These are phyloP conservation scores for Moxostoma hubbsi DNA, from an alignment of 2,797 vertebrate genomes.

Conservation along the genomic window DNA sequence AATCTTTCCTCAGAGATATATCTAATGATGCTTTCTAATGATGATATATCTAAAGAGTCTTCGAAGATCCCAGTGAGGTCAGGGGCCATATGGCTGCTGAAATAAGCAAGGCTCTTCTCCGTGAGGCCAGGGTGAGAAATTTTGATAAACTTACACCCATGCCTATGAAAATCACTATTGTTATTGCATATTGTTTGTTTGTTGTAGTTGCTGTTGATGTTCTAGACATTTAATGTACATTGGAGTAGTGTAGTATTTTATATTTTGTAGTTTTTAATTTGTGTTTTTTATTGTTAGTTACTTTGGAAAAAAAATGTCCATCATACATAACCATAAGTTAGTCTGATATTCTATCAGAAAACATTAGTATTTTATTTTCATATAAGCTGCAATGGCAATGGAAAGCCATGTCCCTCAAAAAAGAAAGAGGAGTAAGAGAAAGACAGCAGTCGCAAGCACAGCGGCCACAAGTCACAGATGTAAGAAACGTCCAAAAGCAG, in stretches of 20 bases:
- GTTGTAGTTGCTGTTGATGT: no score
- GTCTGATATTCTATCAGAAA: not conserved
- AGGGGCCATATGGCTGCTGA: not conserved
- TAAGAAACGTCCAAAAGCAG: not conserved
- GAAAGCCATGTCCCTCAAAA: constrained; percentile 8
- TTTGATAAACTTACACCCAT: not conserved
- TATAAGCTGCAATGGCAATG: constrained; percentile 13
- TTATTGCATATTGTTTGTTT: not conserved
- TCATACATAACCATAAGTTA: not conserved
- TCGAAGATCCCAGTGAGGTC: no score
- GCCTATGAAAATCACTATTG: not conserved
- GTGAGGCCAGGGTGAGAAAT: not conserved
- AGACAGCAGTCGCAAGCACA: not conserved
- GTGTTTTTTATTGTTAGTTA: no score
- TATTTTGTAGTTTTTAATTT: no score
- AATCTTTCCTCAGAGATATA: no score
- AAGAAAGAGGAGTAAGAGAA: not conserved
- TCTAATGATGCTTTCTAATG: no score
- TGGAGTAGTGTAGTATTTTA: no score
- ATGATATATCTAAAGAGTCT: no score
- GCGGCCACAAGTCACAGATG: no score
- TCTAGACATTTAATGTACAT: no score
- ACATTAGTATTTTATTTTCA: not conserved
- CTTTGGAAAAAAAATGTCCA: not conserved
- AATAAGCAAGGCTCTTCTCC: not conserved